Base-by-base conservation (phyloP, 1,140 invertebrate species). In the Elymnias hypermnestra region DNA sequence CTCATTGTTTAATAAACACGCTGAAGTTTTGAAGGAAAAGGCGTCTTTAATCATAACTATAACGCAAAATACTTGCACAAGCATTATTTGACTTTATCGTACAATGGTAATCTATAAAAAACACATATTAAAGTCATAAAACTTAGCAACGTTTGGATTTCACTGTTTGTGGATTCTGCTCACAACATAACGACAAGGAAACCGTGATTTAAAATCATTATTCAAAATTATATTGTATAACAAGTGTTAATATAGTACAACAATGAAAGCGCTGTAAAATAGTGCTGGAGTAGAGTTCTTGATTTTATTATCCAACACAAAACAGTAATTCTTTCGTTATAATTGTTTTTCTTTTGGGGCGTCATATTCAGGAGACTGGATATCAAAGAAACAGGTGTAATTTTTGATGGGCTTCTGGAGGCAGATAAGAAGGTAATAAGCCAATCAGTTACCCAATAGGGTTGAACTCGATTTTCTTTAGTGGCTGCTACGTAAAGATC, bases 401-500 rank as follows among this genome's bases (percentile, higher is more conserved):
- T 28, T 6, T 48, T 39, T 9, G 49, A 59, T 25, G 63, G 49
- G 5, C 9, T 4, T 2, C 8, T 5, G 63, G 51, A 14, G 65
- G 21, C 9, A 43, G 66, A 60, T 33, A 83, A 10, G 38, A 85
- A 72, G 44, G 73, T 79, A 3, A 85, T 49, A 0, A 73, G 66
- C n/a, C 72, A 60, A 17, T 83, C 82, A 0, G 73, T 66, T 10
- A 82, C 44, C 82, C 78, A 85, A 37, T 82, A 69, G 1, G 72
- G 55, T 18, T 76, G 71, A 1, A 64, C 52, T 22, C 78, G 78
- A 15, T 55, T 67, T 5, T 83, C 75, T 60, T 85, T 79, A 10
- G 77, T 67, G 0, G 82, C 82, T 1, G 82, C 82, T 3, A 85
- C 78, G 57, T 76, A 83, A 2, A 85, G 59, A 31, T 85, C 82